Base-by-base conservation (phyloP, 1,140 invertebrate genomes). In the Tetranychus urticae region DNA sequence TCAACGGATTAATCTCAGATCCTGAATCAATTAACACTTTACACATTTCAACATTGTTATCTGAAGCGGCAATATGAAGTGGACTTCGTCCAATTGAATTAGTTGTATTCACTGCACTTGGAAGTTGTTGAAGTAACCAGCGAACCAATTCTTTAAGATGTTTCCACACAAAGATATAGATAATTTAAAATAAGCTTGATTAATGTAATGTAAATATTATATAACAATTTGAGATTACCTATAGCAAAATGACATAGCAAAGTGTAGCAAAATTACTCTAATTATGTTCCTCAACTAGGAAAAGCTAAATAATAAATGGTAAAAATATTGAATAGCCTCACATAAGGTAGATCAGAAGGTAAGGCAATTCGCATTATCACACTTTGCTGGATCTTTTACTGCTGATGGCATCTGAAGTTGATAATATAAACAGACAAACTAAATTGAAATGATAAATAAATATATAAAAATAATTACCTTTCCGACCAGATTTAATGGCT, bases 31-130 rank as follows among this genome's bases (percentile, higher is more conserved):
- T 71, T 4, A 92, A 72, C 42, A 89, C 76, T 74, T 89, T 89
- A 73, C 90, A 92, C 71, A 94, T 81, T 73, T 93, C 90, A 1
- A 93, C 79, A 71, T 96, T 87, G 67, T 96, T 92, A 68, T 88
- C 86, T 46, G 90, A 79, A 0, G 92, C 89, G 0, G 92, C 89
- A 50, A 97, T 83, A 72, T 98, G 94, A 35, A 98, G 74, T 23
- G 88, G 81, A 45, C 86, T 89, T 64, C 89, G 79, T 0, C 93
- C 92, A 69, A 92, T 88, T 66, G 88, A 86, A 69, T 96, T 97
- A 12, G 85, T 80, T 14, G 83, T 81, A 69, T 93, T 88, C 0
- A 92, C 80, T 63, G 86, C 81, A 54, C 85, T 84, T 0, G 86
- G 85, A 61, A 85, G 75, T 65, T 84, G 81, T 39, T 80, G 79